These are phyloP conservation scores for Agrenia bidenticulata DNA, from an alignment of 2,888 invertebrate genomes.

Conservation along the genomic window DNA sequence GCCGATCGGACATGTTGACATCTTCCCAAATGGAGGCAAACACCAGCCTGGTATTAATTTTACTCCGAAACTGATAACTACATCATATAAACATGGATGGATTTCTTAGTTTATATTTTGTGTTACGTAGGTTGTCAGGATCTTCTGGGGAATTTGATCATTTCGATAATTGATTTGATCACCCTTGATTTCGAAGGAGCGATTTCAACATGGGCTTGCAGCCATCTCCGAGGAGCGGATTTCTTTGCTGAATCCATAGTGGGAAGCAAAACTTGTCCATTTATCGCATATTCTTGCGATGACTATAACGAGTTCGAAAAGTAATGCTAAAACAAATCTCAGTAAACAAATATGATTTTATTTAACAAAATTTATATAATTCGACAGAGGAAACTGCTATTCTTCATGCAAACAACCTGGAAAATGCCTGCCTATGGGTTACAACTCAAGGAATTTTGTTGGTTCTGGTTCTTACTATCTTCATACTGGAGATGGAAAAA, in stretches of 20 bases:
- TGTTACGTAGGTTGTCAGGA: slow-evolving; percentile 54
- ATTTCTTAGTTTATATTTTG: not conserved
- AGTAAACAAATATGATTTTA: not conserved
- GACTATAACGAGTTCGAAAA: slow-evolving; percentile 54
- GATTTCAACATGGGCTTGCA: slow-evolving; percentile 48
- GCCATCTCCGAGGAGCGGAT: slow-evolving; percentile 50
- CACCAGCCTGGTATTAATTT: slow-evolving; percentile 6
- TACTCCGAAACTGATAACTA: no score
- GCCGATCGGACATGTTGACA: slow-evolving; percentile 56
- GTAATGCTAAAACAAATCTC: no score
- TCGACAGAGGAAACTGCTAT: slow-evolving; percentile 45
- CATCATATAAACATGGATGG: no score
- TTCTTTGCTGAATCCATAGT: slow-evolving; percentile 52
- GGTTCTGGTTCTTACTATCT: slow-evolving; percentile 44
- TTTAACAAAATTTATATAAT: not conserved
- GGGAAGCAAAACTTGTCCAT: slow-evolving; percentile 55
- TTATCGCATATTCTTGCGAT: slow-evolving; percentile 55
- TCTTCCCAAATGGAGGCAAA: slow-evolving; percentile 55
- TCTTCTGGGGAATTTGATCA: slow-evolving; percentile 43
- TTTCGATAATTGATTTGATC: slow-evolving; percentile 47
- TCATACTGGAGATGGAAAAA: slow-evolving; percentile 41
- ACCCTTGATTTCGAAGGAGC: slow-evolving; percentile 46
- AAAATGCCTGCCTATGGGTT: slow-evolving; percentile 43
- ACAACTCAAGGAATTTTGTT: slow-evolving; percentile 27
- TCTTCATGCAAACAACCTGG: slow-evolving; percentile 36